Base-by-base conservation (phyloP, 2,797 vertebrate genomes). In the Varecia variegata region DNA sequence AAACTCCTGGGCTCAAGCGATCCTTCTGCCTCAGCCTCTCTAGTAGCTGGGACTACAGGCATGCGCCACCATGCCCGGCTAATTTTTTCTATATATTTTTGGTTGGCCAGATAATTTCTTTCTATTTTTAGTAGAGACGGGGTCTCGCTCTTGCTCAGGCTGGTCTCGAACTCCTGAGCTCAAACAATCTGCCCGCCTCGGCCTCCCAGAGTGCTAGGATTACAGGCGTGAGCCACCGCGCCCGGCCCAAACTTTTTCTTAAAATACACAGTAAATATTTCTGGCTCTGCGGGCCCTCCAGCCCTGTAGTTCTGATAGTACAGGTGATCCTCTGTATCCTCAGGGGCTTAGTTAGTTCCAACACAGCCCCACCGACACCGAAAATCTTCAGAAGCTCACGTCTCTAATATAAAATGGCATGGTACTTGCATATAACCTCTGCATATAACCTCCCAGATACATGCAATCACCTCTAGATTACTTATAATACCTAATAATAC, bases 201-300 rank as follows among this genome's bases (percentile, higher is more conserved):
- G n/a, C n/a, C n/a, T n/a, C n/a, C n/a, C n/a, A n/a, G n/a, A n/a
- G n/a, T n/a, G n/a, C n/a, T n/a, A n/a, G n/a, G n/a, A n/a, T n/a
- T n/a, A n/a, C n/a, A n/a, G n/a, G n/a, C n/a, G n/a, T n/a, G n/a
- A n/a, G n/a, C n/a, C n/a, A n/a, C n/a, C n/a, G n/a, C n/a, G n/a
- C n/a, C n/a, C n/a, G n/a, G n/a, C n/a, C n/a, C 50, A 47, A 74
- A 83, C 82, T 43, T 89, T 58, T 82, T 70, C 86, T 93, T 70
- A 73, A 88, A 74, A 65, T 5, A 52, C 35, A 60, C 5, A 52
- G 20, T 56, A 70, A 77, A 20, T 54, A 88, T 68, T 83, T 95
- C 32, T 58, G 65, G 52, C 10, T 52, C 62, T 77, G 7, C 3
- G 3, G 58, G 38, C 21, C 60, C 45, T 32, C 43, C 10, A 52